Base-by-base conservation (phyloP, 2,888 invertebrate species). In the Trypoxylon attenuatum region DNA sequence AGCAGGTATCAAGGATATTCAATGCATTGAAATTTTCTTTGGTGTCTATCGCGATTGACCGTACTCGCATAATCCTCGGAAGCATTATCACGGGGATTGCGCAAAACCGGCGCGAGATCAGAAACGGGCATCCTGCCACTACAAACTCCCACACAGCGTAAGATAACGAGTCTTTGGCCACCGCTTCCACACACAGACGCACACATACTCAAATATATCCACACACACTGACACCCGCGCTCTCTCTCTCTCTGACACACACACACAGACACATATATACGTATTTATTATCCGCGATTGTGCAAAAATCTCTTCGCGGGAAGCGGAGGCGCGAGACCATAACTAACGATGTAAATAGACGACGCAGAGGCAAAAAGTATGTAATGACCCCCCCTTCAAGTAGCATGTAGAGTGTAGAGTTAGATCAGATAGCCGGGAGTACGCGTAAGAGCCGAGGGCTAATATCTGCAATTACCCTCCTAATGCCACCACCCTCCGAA, bases 331-430 rank as follows among this genome's bases (percentile, higher is more conserved):
- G 65, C 39, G 53, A 60, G 64, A 49, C 57, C 66, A 49, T 71
- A 64, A 69, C 55, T 68, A 72, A 69, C 60, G 66, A 67, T 78
- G 77, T 78, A 77, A 71, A 77, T 77, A 77, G 71, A 66, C 65
- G 68, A 69, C 41, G 56, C 65, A 58, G 68, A 67, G 60, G 72
- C 64, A 61, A 68, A 60, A 69, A 43, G 64, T 68, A 71, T 53
- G 61, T 72, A 66, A 61, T 74, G 69, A 72, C 56, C 69, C 49
- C 57, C 6, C 22, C 15, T 10, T 27, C 33, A 23, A 38, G 19
- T 47, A 27, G 62, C 63, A 64, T 58, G 64, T 10, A 13, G 13
- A 13, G 52, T 53, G 62, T 74, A 75, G 63, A 61, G 43, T 56
- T 71, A 64, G 61, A 58, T 59, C 63, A 46, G 58, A 51, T 64